Base-by-base conservation (phyloP, 2,888 invertebrate genomes). In the Limenitis camilla region DNA sequence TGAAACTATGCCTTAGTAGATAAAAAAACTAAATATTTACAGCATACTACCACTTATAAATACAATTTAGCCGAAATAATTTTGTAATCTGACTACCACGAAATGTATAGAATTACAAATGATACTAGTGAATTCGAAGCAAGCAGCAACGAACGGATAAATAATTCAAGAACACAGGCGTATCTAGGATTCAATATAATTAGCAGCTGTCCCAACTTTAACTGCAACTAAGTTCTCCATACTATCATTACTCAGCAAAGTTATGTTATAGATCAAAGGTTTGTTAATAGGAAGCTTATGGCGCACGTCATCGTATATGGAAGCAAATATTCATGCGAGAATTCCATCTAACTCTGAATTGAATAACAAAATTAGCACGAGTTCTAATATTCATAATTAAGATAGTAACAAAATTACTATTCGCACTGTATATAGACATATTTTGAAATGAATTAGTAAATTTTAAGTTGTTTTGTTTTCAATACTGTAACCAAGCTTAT, bases 251-350 rank as follows among this genome's bases (percentile, higher is more conserved):
- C 40, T 36, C 27, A 30, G 19, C 42, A 11, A 53, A 56, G 49
- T 56, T 50, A 43, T 52, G 31, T 19, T 6, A 36, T n/a, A 46
- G 43, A 49, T 53, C 53, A 46, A 49, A 49, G 40, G 11, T 46
- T 42, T 43, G 35, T 32, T 38, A 41, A 32, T 48, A 55, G 40
- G 33, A 36, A 35, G 45, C 40, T 48, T 42, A 39, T 52, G 45
- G 41, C 5, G 31, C 38, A 29, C 49, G 35, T 30, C n/a, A 30
- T 44, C 7, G 28, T 47, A 47, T 46, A 35, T 45, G 41, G 33
- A 44, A 36, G 7, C 29, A 28, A 30, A 51, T 44, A 29, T 19
- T 40, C 11, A 39, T 6, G 19, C 11, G 11, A 33, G 29, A 32
- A 44, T 35, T 52, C 49, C 11, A 47, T 27, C 6, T 29, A 45